Conservation (phyloP, 2,113 vertebrate genomes). For the Bos indicus region DNA sequence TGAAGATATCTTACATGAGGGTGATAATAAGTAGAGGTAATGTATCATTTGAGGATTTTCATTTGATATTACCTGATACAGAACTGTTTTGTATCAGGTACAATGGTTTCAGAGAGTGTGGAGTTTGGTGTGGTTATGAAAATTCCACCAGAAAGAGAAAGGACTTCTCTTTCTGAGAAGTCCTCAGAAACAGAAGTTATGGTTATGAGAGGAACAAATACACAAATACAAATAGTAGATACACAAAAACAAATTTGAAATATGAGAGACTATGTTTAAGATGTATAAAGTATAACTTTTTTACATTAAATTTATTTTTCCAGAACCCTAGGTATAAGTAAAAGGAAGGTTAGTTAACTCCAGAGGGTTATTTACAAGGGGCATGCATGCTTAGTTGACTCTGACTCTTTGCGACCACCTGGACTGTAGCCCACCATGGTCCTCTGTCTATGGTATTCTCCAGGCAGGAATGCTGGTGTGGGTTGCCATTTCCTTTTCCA, state of each 20-base stretch:
- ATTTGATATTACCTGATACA: neutral
- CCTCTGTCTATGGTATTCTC: neutral
- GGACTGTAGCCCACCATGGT: neutral
- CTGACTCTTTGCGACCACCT: neutral
- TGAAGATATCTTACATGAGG: neutral
- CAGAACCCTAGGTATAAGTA: neutral
- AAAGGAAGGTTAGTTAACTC: neutral
- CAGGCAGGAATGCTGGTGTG: neutral
- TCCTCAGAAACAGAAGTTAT: neutral
- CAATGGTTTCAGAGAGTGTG: neutral
- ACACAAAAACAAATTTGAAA: neutral
- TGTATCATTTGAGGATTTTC: neutral
- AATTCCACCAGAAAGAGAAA: neutral
- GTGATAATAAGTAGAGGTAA: neutral
- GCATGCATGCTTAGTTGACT: neutral
- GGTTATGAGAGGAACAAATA: neutral
- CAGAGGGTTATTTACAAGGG: neutral
- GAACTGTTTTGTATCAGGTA: neutral
- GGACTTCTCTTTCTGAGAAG: neutral
- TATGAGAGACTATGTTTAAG: neutral
- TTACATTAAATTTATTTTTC: conserved; percentile 6
- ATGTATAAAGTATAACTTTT: neutral
- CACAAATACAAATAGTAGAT: neutral
- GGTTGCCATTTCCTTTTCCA: neutral
- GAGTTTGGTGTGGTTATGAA: neutral